These are phyloP conservation scores for Nycticorax nycticorax DNA, from an alignment of 2,113 vertebrate species.

Conservation along the genomic window DNA sequence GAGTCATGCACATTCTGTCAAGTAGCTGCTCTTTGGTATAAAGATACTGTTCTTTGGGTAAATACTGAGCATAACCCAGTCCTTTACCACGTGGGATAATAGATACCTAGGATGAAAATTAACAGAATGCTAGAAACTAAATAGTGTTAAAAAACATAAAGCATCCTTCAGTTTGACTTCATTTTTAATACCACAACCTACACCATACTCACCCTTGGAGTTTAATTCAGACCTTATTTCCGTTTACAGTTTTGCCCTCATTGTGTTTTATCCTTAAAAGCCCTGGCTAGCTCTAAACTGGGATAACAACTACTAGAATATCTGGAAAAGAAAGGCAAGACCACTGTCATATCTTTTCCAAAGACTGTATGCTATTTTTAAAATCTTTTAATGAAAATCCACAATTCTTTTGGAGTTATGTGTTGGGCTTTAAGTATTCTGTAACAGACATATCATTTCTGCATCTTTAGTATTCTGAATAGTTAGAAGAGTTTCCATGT, in stretches of 20 bases:
- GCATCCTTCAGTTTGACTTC: neutral
- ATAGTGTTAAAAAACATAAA: neutral
- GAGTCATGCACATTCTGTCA: constrained; percentile 97
- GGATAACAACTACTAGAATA: constrained; percentile 12
- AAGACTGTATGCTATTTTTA: neutral
- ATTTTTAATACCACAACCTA: neutral
- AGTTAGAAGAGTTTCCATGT: neutral
- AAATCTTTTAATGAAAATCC: neutral
- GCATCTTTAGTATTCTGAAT: neutral
- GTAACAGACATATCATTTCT: neutral
- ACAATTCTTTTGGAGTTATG: neutral
- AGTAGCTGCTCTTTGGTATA: constrained; percentile 96
- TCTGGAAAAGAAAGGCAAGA: constrained; percentile 20
- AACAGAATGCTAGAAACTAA: neutral
- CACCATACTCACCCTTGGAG: neutral
- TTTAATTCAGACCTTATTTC: constrained; percentile 24
- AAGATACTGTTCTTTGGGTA: constrained; percentile 94
- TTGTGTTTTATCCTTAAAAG: constrained; percentile 31
- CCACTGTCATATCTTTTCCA: neutral
- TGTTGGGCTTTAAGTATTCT: neutral
- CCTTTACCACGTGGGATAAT: constrained; percentile 96
- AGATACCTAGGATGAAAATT: constrained; percentile 84
- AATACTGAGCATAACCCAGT: constrained; percentile 95
- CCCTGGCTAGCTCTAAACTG: constrained; percentile 33
- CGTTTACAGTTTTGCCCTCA: neutral